Percentiles rank a stretch among this genome's conserved stretches.
phyloP scores from a whole-genome alignment of 2,113 vertebrate species.

The Ailuropoda melanoleuca region DNA sequence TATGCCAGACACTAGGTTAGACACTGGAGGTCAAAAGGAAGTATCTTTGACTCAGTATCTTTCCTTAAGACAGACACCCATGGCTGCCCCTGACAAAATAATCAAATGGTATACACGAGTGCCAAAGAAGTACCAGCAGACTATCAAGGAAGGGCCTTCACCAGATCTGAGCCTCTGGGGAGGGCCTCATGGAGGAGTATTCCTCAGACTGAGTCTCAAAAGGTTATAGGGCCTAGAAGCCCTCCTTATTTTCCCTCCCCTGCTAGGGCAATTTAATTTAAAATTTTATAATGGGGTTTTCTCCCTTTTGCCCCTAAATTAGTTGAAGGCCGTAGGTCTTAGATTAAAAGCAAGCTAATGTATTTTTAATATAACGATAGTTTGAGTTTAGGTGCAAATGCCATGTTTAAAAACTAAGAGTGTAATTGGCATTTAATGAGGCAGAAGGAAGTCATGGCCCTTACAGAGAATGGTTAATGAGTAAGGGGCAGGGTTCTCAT shows the following conservation, averaged over 20 bases:
- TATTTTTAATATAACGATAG: neutral
- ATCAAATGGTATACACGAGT: neutral
- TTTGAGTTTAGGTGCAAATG: conserved; percentile 9
- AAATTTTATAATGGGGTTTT: neutral
- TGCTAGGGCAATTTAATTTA: neutral
- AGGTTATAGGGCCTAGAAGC: neutral
- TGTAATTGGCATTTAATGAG: neutral
- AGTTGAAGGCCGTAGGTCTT: neutral
- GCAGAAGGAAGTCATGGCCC: neutral
- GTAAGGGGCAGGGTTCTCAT: neutral
- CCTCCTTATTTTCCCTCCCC: neutral
- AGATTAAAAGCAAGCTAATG: conserved; percentile 1
- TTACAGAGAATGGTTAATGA: neutral
- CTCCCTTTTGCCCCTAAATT: neutral
- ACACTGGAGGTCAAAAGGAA: neutral
- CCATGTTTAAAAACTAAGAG: neutral
- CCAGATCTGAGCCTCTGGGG: neutral
- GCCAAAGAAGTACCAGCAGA: neutral
- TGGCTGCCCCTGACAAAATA: neutral
- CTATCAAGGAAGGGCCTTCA: no score
- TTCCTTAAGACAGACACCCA: neutral
- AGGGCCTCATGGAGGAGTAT: neutral
- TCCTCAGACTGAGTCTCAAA: neutral
- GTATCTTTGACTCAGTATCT: neutral
- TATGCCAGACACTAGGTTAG: neutral